Evolutionary conservation across 2,888 invertebrate species (phyloP).

Genomic region (Eulithis prunata): DNA sequence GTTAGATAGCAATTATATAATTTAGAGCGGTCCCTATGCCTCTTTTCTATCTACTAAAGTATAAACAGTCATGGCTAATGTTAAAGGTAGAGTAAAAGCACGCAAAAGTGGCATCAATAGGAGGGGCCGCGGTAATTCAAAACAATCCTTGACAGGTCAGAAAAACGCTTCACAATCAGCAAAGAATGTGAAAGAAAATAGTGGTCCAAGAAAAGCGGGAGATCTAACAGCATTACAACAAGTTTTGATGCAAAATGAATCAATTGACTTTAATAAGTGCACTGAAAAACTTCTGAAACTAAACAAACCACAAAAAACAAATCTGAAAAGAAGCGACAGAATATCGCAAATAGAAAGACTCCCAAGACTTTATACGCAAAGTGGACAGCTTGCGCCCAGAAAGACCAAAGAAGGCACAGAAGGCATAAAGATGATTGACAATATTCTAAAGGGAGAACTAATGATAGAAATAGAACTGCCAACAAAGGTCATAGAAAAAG

Average conservation of each 20-base stretch:
- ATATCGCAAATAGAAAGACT: constrained; percentile 24
- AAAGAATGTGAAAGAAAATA: constrained; percentile 43
- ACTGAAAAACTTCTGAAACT: constrained; percentile 30
- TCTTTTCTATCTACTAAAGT: constrained; percentile 58
- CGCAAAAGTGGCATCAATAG: constrained; percentile 59
- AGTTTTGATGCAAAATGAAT: constrained; percentile 57
- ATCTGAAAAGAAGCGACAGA: constrained; percentile 18
- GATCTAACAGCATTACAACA: constrained; percentile 47
- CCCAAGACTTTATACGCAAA: constrained; percentile 49
- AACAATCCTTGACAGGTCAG: constrained; percentile 60
- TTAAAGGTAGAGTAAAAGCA: constrained; percentile 69
- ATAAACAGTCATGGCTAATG: constrained; percentile 72
- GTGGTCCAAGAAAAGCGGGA: constrained; percentile 49
- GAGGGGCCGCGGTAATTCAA: constrained; percentile 57
- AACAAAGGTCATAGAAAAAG: constrained; percentile 23
- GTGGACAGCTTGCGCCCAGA: constrained; percentile 51
- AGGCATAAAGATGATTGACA: constrained; percentile 60
- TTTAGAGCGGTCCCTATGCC: constrained; percentile 47
- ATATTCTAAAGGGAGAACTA: constrained; percentile 70
- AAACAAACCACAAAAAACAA: constrained; percentile 28
- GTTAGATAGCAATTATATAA: constrained; percentile 46
- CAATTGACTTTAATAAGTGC: constrained; percentile 35
- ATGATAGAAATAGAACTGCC: constrained; percentile 55
- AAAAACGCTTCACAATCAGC: constrained; percentile 47
- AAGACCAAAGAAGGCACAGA: constrained; percentile 53